phyloP scores from a whole-genome alignment of 2,113 vertebrate genomes.

The Chionodraco myersi region DNA sequence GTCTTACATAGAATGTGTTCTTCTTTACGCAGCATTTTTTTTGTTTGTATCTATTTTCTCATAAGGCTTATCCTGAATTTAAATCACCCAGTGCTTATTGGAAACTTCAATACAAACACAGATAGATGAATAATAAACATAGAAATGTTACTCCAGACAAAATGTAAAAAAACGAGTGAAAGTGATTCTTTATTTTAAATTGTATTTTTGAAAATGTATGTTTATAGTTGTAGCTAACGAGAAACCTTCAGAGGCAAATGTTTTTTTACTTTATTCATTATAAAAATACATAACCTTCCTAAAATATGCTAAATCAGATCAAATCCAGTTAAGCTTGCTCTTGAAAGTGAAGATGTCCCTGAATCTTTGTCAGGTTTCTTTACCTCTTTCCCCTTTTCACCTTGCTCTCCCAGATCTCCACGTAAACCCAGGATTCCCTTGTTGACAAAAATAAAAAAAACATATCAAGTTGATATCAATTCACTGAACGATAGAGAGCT shows the following conservation, averaged over 20 bases:
- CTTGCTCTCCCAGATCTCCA: constrained; percentile 82
- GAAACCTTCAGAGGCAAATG: not conserved
- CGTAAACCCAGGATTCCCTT: constrained; percentile 85
- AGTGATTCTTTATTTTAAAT: no score
- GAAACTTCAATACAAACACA: not conserved
- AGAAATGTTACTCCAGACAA: not conserved
- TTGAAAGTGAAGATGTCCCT: not conserved
- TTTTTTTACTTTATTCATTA: not conserved
- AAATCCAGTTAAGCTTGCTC: not conserved
- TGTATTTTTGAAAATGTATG: not conserved
- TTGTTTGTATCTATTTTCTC: not conserved
- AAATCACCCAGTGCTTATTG: not conserved
- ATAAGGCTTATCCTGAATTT: not conserved
- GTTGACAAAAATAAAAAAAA: constrained; percentile 14
- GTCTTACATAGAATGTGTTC: no score
- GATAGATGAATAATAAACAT: not conserved
- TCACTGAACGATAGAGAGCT: not conserved
- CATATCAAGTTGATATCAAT: not conserved
- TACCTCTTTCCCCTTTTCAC: constrained; percentile 85
- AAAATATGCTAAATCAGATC: not conserved
- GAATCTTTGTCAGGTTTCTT: not conserved
- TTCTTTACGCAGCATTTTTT: not conserved
- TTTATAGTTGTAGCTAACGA: not conserved
- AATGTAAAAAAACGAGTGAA: no score
- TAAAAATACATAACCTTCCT: no score